Conservation (phyloP, 2,113 vertebrate species). For the Cichladusa arquata region DNA sequence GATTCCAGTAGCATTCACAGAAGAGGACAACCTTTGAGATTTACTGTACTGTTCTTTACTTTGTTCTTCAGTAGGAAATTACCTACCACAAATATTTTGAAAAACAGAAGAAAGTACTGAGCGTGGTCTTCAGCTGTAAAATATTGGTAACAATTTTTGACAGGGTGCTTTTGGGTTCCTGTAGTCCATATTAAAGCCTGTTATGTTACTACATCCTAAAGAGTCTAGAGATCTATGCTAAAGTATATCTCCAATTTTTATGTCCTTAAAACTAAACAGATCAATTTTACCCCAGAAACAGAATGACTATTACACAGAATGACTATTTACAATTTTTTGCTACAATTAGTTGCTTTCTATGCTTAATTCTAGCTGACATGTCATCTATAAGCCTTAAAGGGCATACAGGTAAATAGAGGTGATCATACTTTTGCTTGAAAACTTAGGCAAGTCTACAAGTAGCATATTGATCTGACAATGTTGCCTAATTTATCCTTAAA, state of each 20-base stretch:
- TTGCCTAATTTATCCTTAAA: constrained; percentile 28
- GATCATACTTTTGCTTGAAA: neutral
- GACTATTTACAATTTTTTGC: neutral
- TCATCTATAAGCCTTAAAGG: neutral
- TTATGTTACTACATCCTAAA: neutral
- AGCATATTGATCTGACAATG: neutral
- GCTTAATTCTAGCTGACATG: neutral
- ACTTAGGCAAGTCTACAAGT: neutral
- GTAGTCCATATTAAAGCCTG: neutral
- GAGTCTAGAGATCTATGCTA: neutral
- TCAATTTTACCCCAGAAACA: neutral
- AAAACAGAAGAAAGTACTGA: neutral
- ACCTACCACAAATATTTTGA: neutral
- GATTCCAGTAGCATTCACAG: neutral
- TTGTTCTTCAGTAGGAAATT: neutral
- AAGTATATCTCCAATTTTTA: neutral
- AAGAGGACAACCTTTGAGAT: neutral
- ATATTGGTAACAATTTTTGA: neutral
- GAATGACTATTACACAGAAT: neutral
- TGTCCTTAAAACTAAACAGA: neutral
- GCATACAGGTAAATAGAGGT: neutral
- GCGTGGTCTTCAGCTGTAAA: neutral
- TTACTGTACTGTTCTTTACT: neutral
- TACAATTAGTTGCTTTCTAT: neutral
- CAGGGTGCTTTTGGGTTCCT: neutral